phyloP scores from a whole-genome alignment of 2,888 invertebrate genomes.

The Rotaria sp. region DNA sequence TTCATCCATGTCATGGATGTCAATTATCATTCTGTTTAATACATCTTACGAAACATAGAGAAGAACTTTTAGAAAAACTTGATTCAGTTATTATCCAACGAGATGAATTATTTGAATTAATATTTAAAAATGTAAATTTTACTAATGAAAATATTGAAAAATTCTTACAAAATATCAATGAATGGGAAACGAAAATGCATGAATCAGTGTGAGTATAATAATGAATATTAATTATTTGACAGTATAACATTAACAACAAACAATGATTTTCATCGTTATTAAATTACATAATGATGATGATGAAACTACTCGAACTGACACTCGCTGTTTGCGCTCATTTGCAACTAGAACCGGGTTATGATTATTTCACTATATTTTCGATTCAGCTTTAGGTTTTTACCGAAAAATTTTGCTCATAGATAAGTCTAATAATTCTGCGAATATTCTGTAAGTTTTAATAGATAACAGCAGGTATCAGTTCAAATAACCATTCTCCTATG shows the following conservation, averaged over 20 bases:
- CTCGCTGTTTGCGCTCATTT: too few relatives aligned
- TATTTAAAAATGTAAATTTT: neutral
- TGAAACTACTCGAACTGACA: too few relatives aligned
- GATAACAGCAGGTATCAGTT: too few relatives aligned
- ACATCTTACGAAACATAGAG: neutral
- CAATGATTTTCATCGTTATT: neutral
- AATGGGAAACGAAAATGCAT: neutral
- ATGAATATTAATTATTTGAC: neutral
- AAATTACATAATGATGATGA: neutral
- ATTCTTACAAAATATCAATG: neutral
- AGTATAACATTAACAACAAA: neutral
- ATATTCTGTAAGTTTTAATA: too few relatives aligned
- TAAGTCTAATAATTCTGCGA: too few relatives aligned
- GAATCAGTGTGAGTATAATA: neutral
- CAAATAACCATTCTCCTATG: too few relatives aligned
- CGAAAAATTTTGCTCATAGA: too few relatives aligned
- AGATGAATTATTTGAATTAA: neutral
- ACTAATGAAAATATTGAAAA: neutral
- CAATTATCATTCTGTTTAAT: neutral
- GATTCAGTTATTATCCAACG: neutral
- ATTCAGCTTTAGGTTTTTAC: too few relatives aligned
- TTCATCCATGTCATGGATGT: neutral
- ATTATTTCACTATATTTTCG: too few relatives aligned
- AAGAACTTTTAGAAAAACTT: neutral
- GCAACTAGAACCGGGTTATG: too few relatives aligned